These are phyloP conservation scores for Ibycter americanus DNA, from an alignment of 2,797 vertebrate genomes.

Conservation along the genomic window DNA sequence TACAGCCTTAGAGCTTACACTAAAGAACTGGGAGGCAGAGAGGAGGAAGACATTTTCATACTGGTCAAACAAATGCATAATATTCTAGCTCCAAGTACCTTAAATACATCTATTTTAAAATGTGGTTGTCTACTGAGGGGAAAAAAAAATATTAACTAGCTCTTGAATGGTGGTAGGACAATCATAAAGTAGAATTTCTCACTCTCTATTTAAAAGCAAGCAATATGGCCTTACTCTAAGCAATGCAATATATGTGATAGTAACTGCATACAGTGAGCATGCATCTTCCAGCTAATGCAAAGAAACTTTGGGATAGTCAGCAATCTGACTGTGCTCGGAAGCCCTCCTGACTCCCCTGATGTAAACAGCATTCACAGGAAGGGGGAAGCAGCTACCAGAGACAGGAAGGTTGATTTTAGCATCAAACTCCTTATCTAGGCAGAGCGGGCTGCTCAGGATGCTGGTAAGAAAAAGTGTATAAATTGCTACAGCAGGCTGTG, in stretches of 20 bases:
- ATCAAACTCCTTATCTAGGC: slow-evolving; percentile 40
- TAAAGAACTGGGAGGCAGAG: not conserved
- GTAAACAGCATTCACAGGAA: slow-evolving; percentile 44
- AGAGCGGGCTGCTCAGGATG: slow-evolving; percentile 27
- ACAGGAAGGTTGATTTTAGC: slow-evolving; percentile 65
- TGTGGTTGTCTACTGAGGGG: not conserved
- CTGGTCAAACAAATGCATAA: not conserved
- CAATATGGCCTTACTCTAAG: not conserved
- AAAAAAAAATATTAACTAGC: not conserved
- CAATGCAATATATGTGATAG: not conserved
- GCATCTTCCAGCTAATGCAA: not conserved
- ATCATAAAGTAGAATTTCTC: not conserved
- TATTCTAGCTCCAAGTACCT: not conserved
- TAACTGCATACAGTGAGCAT: not conserved
- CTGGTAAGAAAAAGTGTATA: not conserved
- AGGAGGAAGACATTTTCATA: not conserved
- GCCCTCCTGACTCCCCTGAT: not conserved
- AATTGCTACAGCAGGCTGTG: not conserved
- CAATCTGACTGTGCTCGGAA: not conserved
- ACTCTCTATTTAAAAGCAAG: not conserved
- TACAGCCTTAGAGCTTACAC: not conserved
- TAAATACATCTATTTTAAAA: not conserved
- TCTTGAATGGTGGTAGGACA: not conserved
- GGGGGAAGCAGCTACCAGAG: slow-evolving; percentile 9
- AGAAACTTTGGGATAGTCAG: not conserved